Conservation (phyloP, 2,888 invertebrate species). For the Odontothrips loti region DNA sequence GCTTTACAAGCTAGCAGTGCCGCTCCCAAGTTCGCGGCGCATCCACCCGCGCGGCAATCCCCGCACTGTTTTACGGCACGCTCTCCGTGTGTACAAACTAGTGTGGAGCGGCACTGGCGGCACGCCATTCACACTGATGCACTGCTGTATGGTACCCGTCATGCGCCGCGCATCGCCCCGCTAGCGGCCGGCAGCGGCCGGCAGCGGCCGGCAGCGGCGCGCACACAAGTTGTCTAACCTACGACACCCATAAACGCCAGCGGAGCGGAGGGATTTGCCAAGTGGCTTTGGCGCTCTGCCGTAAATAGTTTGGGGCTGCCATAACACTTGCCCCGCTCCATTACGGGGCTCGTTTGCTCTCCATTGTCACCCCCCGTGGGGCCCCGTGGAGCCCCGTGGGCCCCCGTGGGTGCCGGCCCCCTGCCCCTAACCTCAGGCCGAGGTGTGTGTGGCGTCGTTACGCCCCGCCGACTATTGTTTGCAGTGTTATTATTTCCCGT, state of each 20-base stretch:
- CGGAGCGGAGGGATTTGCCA: not conserved
- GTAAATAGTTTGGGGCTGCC: not conserved
- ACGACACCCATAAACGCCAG: constrained; percentile 6
- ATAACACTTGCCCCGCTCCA: not conserved
- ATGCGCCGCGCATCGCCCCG: not conserved
- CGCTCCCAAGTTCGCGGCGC: no score
- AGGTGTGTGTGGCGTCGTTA: not conserved
- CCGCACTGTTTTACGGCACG: no score
- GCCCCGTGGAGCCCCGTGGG: no score
- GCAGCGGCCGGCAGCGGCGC: not conserved
- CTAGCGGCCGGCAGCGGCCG: not conserved
- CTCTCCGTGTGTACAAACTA: no score
- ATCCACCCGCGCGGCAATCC: no score
- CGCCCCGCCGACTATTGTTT: not conserved
- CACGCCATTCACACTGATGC: not conserved
- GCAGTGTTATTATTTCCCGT: not conserved
- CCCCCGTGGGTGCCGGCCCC: no score
- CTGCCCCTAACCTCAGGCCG: not conserved
- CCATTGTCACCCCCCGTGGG: no score
- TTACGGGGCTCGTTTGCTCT: constrained; percentile 1
- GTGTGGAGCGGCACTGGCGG: no score
- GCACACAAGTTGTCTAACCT: not conserved
- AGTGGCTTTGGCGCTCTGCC: not conserved
- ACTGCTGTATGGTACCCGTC: not conserved
- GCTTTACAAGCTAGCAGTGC: no score